A percentile compares a stretch with the other conserved stretches of the same genome.
Evolutionary conservation across 2,113 vertebrate species (phyloP).

Genomic region (Chaetodon auriga): DNA sequence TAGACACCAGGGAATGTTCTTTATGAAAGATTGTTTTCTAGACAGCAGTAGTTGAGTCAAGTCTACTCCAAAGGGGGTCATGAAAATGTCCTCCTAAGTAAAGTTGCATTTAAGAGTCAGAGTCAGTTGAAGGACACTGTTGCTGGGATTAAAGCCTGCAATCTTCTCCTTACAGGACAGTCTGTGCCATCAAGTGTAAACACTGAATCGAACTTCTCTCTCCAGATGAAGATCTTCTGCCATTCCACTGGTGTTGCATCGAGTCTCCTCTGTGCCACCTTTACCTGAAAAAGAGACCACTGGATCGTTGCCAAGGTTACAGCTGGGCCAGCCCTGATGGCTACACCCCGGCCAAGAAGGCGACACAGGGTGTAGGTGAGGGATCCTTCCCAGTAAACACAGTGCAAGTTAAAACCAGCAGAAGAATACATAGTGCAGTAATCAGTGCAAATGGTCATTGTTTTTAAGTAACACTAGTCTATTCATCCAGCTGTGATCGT

Average conservation of each 20-base stretch:
- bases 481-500: background rate
- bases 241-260: slow-evolving; percentile 88
- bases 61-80: background rate
- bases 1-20: background rate
- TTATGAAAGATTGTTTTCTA: background rate
- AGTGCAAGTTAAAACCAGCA: background rate
- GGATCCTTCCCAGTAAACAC: background rate
- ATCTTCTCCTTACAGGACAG: background rate
- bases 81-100: background rate
- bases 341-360: slow-evolving; percentile 46
- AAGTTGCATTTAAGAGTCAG: background rate
- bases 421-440: background rate
- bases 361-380: slow-evolving; percentile 83
- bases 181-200: background rate
- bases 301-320: slow-evolving; percentile 84
- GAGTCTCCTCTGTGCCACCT: slow-evolving; percentile 82
- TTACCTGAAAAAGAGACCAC: slow-evolving; percentile 84
- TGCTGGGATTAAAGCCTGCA: background rate
- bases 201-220: slow-evolving; percentile 17
- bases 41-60: background rate
- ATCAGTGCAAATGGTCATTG: background rate
- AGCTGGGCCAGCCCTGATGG: slow-evolving; percentile 61
- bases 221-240: slow-evolving; percentile 85
- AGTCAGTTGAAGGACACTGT: background rate
- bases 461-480: background rate